These are phyloP conservation scores for Rhynchopsitta pachyrhyncha DNA, from an alignment of 2,113 vertebrate species.

Conservation along the genomic window DNA sequence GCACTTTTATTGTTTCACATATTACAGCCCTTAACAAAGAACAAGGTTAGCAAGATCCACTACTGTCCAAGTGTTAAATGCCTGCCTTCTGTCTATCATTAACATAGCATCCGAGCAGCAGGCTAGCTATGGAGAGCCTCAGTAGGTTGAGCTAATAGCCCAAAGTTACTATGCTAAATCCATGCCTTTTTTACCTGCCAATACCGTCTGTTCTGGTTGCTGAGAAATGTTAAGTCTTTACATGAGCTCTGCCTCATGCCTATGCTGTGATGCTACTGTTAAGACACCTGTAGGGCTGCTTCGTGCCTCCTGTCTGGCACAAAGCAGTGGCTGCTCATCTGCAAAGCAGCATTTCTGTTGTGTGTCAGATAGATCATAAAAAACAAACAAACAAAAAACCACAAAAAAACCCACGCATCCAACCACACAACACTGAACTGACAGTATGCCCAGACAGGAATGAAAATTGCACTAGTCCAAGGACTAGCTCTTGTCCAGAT, in stretches of 20 bases:
- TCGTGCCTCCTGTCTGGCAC: background rate
- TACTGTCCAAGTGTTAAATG: background rate
- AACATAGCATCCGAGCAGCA: fast-evolving
- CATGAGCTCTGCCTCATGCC: background rate
- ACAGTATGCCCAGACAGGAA: background rate
- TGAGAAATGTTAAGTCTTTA: fast-evolving
- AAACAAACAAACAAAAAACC: background rate
- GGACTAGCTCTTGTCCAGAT: background rate
- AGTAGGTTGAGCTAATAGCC: background rate
- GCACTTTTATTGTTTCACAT: background rate
- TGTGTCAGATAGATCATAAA: background rate
- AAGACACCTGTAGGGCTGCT: background rate
- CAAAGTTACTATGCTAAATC: background rate
- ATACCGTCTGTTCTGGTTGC: background rate
- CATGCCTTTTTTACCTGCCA: background rate
- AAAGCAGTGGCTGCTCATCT: background rate
- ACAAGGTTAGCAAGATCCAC: background rate
- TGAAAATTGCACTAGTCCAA: background rate
- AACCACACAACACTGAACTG: background rate
- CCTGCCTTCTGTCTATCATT: background rate
- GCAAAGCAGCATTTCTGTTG: background rate
- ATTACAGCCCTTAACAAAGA: background rate
- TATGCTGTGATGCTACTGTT: background rate
- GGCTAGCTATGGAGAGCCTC: background rate
- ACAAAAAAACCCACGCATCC: background rate